Conservation (phyloP, 2,888 invertebrate species). For the Portevinia maculata region DNA sequence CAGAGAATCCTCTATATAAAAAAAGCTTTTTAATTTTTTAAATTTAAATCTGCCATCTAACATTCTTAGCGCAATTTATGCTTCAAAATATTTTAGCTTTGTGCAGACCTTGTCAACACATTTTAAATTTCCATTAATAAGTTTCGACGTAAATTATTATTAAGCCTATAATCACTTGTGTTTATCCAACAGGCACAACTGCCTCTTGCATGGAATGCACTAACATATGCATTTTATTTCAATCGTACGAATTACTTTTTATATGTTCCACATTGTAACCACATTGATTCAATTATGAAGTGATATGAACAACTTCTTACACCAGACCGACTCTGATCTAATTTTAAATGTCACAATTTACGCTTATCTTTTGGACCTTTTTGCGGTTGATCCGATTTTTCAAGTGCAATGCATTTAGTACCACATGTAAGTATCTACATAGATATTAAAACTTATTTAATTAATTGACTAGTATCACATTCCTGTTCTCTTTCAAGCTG, state of each 20-base stretch:
- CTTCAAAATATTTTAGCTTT: neutral
- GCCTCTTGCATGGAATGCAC: slow-evolving; percentile 20
- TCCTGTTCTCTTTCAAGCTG: slow-evolving; percentile 28
- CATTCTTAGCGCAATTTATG: neutral
- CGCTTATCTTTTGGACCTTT: slow-evolving; percentile 45
- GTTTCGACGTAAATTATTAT: slow-evolving; percentile 46
- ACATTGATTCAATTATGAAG: slow-evolving; percentile 26
- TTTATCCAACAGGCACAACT: slow-evolving; percentile 23
- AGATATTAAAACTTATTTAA: slow-evolving; percentile 55
- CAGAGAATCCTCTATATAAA: too few relatives aligned
- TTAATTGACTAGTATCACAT: slow-evolving; percentile 64
- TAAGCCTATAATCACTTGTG: slow-evolving; percentile 48
- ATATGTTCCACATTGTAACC: slow-evolving; percentile 4
- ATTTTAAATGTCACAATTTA: slow-evolving; percentile 61
- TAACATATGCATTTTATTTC: slow-evolving; percentile 48
- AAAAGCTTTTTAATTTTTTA: too few relatives aligned
- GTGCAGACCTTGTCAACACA: slow-evolving; percentile 41
- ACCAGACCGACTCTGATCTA: slow-evolving; percentile 19
- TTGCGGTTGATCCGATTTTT: slow-evolving; percentile 27
- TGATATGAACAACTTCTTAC: neutral
- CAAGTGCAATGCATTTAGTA: slow-evolving; percentile 1
- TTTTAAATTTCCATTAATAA: slow-evolving; percentile 38
- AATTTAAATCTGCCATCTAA: neutral
- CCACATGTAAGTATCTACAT: too few relatives aligned
- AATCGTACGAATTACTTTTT: slow-evolving; percentile 28